Percentiles rank a stretch among this genome's conserved stretches.
Conservation (phyloP, 2,797 vertebrate species). For the Lutjanus campechanus region DNA sequence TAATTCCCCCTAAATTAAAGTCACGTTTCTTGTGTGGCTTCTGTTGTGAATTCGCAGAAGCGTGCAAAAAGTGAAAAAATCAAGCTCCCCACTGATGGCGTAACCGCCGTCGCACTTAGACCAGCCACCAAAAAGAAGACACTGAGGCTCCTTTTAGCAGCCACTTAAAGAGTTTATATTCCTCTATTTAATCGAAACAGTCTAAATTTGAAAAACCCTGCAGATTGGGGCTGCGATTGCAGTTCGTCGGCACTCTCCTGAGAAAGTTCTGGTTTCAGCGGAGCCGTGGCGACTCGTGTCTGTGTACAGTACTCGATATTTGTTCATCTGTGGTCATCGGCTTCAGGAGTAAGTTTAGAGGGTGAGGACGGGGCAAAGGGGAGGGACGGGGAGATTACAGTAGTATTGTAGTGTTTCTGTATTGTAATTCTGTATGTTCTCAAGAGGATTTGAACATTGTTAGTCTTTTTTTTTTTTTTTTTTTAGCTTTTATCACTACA, state of each 20-base stretch:
- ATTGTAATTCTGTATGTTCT: constrained; percentile 73
- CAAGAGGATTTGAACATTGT: constrained; percentile 58
- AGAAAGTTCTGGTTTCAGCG: constrained; percentile 30
- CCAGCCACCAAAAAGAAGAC: background rate
- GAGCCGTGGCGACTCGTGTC: constrained; percentile 22
- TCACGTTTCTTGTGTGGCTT: background rate
- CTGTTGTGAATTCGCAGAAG: background rate
- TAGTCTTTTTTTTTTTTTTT: constrained; percentile 44
- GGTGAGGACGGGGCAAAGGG: background rate
- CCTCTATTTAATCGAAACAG: no score
- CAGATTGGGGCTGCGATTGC: background rate
- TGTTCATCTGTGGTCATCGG: constrained; percentile 40
- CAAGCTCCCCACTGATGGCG: background rate
- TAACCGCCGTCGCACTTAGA: background rate
- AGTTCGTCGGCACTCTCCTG: background rate
- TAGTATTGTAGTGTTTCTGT: constrained; percentile 59
- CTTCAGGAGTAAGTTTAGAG: constrained; percentile 12
- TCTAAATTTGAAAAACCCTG: background rate
- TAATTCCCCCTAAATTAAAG: no score
- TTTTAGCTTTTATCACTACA: constrained; percentile 62
- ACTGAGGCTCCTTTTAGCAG: background rate
- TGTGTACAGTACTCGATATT: constrained; percentile 47
- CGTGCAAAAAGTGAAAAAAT: no score
- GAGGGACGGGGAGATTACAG: background rate
- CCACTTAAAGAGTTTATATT: background rate